Conservation (phyloP, 1,140 invertebrate species). For the Papilio xuthus region DNA sequence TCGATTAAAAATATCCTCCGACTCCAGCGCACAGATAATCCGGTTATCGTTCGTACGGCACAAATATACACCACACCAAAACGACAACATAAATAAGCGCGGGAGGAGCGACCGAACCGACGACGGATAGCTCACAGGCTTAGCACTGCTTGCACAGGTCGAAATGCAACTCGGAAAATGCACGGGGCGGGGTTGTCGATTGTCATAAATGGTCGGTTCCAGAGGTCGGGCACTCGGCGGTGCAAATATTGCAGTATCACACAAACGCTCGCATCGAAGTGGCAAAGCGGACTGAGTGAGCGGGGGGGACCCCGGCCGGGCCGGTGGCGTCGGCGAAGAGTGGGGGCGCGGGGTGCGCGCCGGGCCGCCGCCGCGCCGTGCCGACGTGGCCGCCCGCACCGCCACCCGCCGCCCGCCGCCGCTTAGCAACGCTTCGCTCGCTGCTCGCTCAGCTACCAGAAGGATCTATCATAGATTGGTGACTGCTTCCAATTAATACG, state of each 20-base stretch:
- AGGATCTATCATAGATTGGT: conserved; percentile 37
- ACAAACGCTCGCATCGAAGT: conserved; percentile 58
- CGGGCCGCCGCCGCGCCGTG: conserved; percentile 44
- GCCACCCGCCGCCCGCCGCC: conserved; percentile 42
- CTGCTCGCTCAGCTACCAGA: conserved; percentile 45
- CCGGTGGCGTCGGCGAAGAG: conserved; percentile 44
- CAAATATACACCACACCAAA: conserved; percentile 81
- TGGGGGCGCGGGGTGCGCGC: conserved; percentile 44
- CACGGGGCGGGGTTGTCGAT: conserved; percentile 79
- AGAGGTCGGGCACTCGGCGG: conserved; percentile 73
- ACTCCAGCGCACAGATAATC: conserved; percentile 78
- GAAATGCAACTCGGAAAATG: conserved; percentile 74
- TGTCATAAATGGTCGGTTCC: conserved; percentile 75
- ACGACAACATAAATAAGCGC: conserved; percentile 80
- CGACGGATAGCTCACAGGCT: conserved; percentile 52
- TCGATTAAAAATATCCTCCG: conserved; percentile 76
- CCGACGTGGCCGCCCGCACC: conserved; percentile 53
- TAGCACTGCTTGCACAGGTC: conserved; percentile 69
- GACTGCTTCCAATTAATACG: conserved; percentile 7
- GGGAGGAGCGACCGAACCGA: conserved; percentile 61
- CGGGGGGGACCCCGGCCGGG: conserved; percentile 23
- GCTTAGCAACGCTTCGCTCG: conserved; percentile 61
- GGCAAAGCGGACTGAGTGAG: conserved; percentile 69
- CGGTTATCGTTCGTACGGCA: conserved; percentile 79
- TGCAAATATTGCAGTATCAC: conserved; percentile 48